Base-by-base conservation (phyloP, 1,140 invertebrate species). In the Brachionus manjavacas region DNA sequence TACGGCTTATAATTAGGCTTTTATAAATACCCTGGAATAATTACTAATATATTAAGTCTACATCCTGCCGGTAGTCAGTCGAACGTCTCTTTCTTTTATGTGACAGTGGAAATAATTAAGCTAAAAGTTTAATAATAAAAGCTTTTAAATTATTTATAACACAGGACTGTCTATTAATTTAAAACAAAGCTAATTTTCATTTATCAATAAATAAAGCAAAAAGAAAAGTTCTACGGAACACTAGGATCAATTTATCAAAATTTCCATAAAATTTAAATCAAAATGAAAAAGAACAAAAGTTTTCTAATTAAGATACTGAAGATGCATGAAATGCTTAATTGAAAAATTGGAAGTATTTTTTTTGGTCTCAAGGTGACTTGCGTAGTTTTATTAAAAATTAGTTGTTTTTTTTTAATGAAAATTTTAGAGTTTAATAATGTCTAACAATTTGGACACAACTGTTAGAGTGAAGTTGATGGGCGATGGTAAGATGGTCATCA, bases 381-480 rank as follows among this genome's bases (percentile, higher is more conserved):
- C 7, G 6, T n/a, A 35, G 31, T 4, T 7, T 35, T 35, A 35
- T 31, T 31, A 7, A 35, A 35, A 35, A 7, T 35, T 7, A 66
- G 3, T 35, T 35, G n/a, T n/a, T 35, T 35, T 35, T 35, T 35
- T 35, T 7, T 4, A 35, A 35, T 35, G 31, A 35, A 68, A 28
- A 68, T 68, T 68, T 72, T 20, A 72, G 31, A 72, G 31, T 41
- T 31, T 68, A 31, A 41, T 20, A 72, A 76, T 76, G 72, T 76
- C 72, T 25, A 76, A 49, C 31, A 76, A 76, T 12, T 25, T 76
- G 72, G 72, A 76, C 12, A 76, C 72, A 49, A 46, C 41, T 12
- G 11, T 76, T n/a, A 43, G 23, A 76, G 39, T 76, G 3, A 76
- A 76, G 25, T 76, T 76, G 23, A 76, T 76, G 2, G 39, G 70